A percentile compares a stretch with the other conserved stretches of the same genome.
phyloP scores from a whole-genome alignment of 2,113 vertebrate species.

The Mirza zaza region DNA sequence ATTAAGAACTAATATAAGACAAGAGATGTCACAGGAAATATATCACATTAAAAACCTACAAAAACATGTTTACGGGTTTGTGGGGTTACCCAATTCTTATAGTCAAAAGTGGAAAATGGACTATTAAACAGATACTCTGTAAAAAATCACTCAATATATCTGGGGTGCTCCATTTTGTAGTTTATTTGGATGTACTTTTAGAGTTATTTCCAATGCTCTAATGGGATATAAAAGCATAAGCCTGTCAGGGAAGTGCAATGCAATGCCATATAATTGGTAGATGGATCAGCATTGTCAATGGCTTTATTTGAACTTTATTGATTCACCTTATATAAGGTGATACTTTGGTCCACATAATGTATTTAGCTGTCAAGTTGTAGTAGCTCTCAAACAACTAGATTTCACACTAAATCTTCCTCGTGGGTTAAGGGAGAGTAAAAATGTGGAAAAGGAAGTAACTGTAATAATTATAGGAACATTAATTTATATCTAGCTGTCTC shows the following conservation, averaged over 20 bases:
- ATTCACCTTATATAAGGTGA: slow-evolving; percentile 57
- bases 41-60: not conserved
- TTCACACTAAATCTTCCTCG: slow-evolving; percentile 31
- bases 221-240: slow-evolving; percentile 49
- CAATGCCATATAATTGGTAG: slow-evolving; percentile 38
- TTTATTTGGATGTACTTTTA: slow-evolving; percentile 54
- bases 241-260: slow-evolving; percentile 13
- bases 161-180: slow-evolving; percentile 15
- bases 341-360: slow-evolving; percentile 46
- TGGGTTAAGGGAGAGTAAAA: not conserved
- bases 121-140: slow-evolving; percentile 43
- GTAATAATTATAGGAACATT: slow-evolving; percentile 19
- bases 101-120: slow-evolving; percentile 8
- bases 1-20: not conserved
- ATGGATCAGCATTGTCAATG: slow-evolving; percentile 44
- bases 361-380: slow-evolving; percentile 58
- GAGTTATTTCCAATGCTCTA: slow-evolving; percentile 44
- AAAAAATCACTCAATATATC: slow-evolving; percentile 21
- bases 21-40: not conserved
- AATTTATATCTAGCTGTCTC: slow-evolving; percentile 35
- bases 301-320: slow-evolving; percentile 69
- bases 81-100: not conserved
- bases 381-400: slow-evolving; percentile 3
- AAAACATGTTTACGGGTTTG: not conserved
- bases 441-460: not conserved